phyloP scores from a whole-genome alignment of 2,113 vertebrate species.

The Myodes glareolus region DNA sequence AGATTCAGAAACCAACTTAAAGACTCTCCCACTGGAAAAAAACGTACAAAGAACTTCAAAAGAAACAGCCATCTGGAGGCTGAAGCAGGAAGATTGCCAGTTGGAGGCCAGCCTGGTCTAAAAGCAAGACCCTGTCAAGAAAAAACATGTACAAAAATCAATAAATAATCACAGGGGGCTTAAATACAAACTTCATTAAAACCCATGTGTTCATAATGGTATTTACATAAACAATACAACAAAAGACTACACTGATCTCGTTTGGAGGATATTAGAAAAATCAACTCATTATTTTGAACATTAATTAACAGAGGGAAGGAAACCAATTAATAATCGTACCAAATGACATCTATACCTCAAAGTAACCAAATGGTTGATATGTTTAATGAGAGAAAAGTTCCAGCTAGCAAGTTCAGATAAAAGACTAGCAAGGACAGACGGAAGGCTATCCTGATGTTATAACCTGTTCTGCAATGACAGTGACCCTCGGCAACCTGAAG shows the following conservation, averaged over 20 bases:
- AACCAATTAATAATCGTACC: neutral
- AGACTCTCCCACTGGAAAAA: neutral
- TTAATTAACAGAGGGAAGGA: slow-evolving; percentile 46
- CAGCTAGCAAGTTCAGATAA: slow-evolving; percentile 1
- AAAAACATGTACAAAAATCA: neutral
- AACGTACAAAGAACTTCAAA: slow-evolving; percentile 30
- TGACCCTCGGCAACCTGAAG: neutral
- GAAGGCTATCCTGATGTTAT: neutral
- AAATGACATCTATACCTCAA: neutral
- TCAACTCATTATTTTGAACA: neutral
- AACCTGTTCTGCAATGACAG: neutral
- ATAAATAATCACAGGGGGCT: neutral
- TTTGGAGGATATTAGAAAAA: slow-evolving; percentile 16
- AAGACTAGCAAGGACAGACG: neutral
- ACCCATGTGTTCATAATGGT: neutral
- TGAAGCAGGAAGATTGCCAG: neutral
- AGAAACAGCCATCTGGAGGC: neutral
- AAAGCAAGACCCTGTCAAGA: neutral
- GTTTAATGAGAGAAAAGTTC: slow-evolving; percentile 17
- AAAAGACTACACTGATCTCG: neutral
- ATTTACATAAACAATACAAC: neutral
- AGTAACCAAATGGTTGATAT: neutral
- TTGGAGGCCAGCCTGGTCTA: neutral
- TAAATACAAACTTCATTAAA: neutral
- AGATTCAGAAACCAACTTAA: slow-evolving; percentile 17